Evolutionary conservation across 2,888 invertebrate genomes (phyloP).

Genomic region (Erebia ligea): DNA sequence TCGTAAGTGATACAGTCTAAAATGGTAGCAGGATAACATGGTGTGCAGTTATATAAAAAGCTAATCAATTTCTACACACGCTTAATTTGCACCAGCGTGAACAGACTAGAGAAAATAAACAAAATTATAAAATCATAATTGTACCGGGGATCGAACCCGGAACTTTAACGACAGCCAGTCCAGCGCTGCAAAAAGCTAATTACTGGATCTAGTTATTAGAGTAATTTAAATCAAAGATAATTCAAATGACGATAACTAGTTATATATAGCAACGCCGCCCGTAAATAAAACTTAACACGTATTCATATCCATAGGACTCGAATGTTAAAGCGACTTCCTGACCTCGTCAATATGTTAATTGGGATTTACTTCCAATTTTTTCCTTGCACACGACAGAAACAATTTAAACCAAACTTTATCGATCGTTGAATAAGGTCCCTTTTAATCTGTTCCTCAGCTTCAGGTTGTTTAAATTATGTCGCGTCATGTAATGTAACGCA

Average conservation of each 20-base stretch:
- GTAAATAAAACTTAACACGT: background rate
- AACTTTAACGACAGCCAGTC: too few species aligned
- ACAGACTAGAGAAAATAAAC: too few species aligned
- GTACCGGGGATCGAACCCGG: too few species aligned
- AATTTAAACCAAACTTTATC: slow-evolving; percentile 9
- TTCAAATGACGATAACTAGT: too few species aligned
- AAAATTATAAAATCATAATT: too few species aligned
- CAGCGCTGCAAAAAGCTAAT: too few species aligned
- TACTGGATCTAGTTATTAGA: too few species aligned
- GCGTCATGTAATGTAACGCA: slow-evolving; percentile 51
- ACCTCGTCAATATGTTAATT: slow-evolving; percentile 32
- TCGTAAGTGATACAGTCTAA: too few species aligned
- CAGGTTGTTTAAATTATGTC: slow-evolving; percentile 51
- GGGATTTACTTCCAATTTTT: slow-evolving; percentile 24
- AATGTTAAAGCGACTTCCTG: slow-evolving; percentile 1
- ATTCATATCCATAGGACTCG: background rate
- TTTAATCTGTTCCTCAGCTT: slow-evolving; percentile 1
- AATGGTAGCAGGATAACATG: too few species aligned
- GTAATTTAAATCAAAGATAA: too few species aligned
- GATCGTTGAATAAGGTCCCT: background rate
- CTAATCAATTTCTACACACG: background rate
- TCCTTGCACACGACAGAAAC: background rate
- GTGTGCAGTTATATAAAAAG: too few species aligned
- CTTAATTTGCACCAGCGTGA: background rate
- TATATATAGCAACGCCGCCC: background rate